Percentiles rank a stretch among this genome's conserved stretches.
These are phyloP conservation scores for Palythoa caribaeorum DNA, from an alignment of 92 coral and sea anemone species.

Conservation along the genomic window DNA sequence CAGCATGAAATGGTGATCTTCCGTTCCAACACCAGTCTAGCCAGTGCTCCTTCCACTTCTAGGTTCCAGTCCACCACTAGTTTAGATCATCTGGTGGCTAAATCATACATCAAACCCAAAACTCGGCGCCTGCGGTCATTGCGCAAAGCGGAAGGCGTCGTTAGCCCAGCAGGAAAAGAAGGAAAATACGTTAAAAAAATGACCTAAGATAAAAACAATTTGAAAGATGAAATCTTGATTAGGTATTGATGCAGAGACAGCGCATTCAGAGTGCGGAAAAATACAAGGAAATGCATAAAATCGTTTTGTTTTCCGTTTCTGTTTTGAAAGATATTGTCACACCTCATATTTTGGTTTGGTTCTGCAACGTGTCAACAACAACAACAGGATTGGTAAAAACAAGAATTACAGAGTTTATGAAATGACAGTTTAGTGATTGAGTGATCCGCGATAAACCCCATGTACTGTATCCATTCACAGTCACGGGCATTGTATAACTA, in stretches of 20 bases:
- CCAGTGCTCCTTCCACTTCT: conserved; percentile 59
- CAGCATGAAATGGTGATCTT: conserved; percentile 67
- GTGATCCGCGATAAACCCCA: no score
- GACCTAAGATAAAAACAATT: conserved; percentile 15
- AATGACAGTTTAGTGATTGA: no score
- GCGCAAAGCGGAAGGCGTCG: conserved; percentile 78
- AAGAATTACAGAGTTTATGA: no score
- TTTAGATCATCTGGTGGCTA: conserved; percentile 77
- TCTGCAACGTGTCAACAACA: no score
- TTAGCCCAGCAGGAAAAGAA: conserved; percentile 74
- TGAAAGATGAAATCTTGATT: neutral
- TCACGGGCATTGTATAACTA: no score
- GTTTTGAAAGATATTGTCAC: no score
- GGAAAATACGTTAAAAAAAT: conserved; percentile 69
- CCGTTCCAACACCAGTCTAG: conserved; percentile 74
- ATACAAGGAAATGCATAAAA: no score
- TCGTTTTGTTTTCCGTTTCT: no score
- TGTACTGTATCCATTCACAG: no score
- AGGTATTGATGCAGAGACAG: neutral
- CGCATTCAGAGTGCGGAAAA: no score
- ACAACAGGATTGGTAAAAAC: no score
- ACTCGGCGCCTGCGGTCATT: conserved; percentile 75
- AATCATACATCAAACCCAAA: conserved; percentile 76
- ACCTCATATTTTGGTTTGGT: no score
- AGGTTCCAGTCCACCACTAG: conserved; percentile 81